phyloP scores from a whole-genome alignment of 2,888 invertebrate genomes.

The Trissonchulus latispiculum region DNA sequence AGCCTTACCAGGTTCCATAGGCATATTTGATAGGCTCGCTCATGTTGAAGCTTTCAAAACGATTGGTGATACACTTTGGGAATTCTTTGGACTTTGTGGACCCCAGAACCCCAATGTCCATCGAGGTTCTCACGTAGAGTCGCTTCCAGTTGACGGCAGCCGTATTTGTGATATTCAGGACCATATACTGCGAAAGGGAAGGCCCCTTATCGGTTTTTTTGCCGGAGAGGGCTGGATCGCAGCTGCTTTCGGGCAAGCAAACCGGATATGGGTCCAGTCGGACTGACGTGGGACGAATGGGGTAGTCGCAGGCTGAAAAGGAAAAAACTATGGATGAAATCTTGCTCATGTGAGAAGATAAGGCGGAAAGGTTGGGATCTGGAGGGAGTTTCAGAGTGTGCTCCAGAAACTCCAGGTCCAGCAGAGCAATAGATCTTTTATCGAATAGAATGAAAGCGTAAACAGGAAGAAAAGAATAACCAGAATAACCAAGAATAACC shows the following conservation, averaged over 20 bases:
- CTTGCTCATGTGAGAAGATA: no score
- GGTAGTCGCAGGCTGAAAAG: conserved; percentile 7
- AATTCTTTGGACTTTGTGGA: background rate
- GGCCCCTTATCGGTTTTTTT: background rate
- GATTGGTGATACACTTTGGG: background rate
- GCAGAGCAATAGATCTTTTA: no score
- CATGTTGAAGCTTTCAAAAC: background rate
- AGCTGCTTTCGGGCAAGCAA: background rate
- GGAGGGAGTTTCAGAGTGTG: no score
- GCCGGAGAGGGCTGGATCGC: background rate
- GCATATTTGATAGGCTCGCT: background rate
- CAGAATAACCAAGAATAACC: no score
- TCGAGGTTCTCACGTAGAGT: background rate
- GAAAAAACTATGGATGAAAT: no score
- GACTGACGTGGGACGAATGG: background rate
- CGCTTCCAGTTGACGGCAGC: background rate
- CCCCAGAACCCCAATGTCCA: background rate
- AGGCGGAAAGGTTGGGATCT: no score
- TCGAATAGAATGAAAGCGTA: no score
- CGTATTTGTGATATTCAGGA: background rate
- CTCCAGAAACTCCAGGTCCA: no score
- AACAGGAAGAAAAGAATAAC: no score
- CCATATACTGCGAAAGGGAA: background rate
- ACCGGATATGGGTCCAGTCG: background rate
- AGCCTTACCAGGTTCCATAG: background rate